Conservation (phyloP, 23 tunicate species). For the Botrylloides violaceus region DNA sequence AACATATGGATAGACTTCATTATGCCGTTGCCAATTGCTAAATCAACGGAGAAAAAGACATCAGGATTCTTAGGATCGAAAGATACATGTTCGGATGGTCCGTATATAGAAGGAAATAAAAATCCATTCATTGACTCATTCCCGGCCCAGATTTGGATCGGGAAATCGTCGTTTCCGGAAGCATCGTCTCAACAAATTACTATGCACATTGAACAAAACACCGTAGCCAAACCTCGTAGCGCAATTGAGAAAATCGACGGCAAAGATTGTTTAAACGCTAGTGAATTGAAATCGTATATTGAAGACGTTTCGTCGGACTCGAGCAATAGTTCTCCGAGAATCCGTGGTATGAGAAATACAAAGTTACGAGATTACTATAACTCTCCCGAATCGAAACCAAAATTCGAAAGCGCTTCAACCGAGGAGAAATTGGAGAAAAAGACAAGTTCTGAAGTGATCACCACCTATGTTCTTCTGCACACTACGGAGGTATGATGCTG, state of each 20-base stretch:
- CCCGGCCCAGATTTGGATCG: constrained; percentile 70
- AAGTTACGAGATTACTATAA: background rate
- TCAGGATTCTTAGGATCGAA: background rate
- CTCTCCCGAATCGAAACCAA: background rate
- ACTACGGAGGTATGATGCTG: background rate
- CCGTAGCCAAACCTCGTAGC: background rate
- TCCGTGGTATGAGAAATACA: background rate
- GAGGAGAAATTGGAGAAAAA: no score
- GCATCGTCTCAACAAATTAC: no score
- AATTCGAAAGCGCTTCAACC: background rate
- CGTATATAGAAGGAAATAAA: background rate
- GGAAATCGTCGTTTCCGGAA: constrained; percentile 6
- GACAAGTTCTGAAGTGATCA: background rate
- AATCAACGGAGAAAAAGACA: background rate
- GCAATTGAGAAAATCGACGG: background rate
- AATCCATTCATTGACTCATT: constrained; percentile 64
- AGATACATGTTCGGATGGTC: background rate
- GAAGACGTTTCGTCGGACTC: background rate
- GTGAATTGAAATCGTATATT: no score
- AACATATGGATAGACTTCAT: constrained; percentile 81
- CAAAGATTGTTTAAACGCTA: background rate
- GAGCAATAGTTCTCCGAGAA: background rate
- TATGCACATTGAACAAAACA: no score
- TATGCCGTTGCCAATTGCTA: constrained; percentile 3
- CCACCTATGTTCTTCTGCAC: background rate